phyloP scores from a whole-genome alignment of 30 jellyfish, hydroid and myxozoan species.

The Nemopilema nomurai region DNA sequence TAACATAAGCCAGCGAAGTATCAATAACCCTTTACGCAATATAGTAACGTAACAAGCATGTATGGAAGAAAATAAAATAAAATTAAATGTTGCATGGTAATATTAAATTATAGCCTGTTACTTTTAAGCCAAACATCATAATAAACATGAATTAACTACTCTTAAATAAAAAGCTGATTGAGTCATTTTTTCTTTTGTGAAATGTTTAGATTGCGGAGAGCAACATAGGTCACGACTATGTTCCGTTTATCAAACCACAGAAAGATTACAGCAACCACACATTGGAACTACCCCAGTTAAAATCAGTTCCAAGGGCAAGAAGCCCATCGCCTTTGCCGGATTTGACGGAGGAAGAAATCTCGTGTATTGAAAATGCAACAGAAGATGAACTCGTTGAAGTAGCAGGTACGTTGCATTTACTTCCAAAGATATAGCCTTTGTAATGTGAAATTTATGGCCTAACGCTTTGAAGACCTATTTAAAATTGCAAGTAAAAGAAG shows the following conservation, averaged over 20 bases:
- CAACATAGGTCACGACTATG: slow-evolving; percentile 41
- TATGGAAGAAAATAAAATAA: no score
- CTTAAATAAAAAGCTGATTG: no score
- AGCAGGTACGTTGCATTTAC: slow-evolving; percentile 43
- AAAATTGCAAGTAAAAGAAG: neutral
- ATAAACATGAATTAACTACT: no score
- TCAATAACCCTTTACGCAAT: no score
- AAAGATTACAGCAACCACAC: slow-evolving; percentile 59
- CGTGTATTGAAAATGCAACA: slow-evolving; percentile 45
- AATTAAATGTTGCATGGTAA: no score
- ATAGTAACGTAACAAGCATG: no score
- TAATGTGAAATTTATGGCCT: neutral
- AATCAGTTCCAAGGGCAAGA: slow-evolving; percentile 43
- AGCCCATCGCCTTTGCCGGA: slow-evolving; percentile 62
- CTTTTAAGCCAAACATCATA: no score
- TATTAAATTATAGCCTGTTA: no score
- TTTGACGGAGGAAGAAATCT: slow-evolving; percentile 44
- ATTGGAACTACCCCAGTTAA: slow-evolving; percentile 22
- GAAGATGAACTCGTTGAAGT: slow-evolving; percentile 68
- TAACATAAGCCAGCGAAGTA: no score
- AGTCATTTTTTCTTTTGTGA: no score
- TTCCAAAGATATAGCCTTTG: neutral
- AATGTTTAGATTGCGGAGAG: slow-evolving; percentile 34
- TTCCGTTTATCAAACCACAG: slow-evolving; percentile 45
- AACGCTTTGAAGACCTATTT: neutral